Base-by-base conservation (phyloP, 2,888 invertebrate species). In the Gryllus longicercus region DNA sequence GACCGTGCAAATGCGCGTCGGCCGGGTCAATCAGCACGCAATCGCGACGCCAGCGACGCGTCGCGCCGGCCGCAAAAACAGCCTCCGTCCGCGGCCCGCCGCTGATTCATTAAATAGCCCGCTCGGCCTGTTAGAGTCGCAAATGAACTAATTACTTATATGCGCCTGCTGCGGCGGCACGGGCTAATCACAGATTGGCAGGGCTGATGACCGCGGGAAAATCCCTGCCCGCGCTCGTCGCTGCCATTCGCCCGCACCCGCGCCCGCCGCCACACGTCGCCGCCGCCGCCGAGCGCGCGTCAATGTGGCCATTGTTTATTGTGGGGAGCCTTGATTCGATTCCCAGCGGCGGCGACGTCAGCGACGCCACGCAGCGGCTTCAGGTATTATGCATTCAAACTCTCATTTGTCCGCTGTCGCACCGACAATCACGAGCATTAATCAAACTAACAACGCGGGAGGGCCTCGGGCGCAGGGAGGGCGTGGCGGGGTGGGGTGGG, bases 221-320 rank as follows among this genome's bases (percentile, higher is more conserved):
- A 38, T 38, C 38, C 38, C 38, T 38, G 38, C 38, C 0, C 8
- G 38, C 38, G 38, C 38, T 8, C 38, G 8, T 38, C 38, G 8
- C 38, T 8, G 8, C 38, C 8, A 8, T 63, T 63, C 63, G 16
- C 63, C 12, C 63, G n/a, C n/a, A 16, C 63, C 14, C 63, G 12
- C 63, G 14, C 16, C 63, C 14, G n/a, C n/a, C 63, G 16, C n/a
- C 63, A 3, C n/a, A 63, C 63, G 16, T 63, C 63, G 8, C 63
- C n/a, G 1, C 63, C n/a, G n/a, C 1, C 63, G n/a, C 12, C 63
- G 21, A 21, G 21, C 16, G 14, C 63, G n/a, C 63, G 63, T 63
- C 63, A 63, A 63, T n/a, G n/a, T n/a, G 63, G n/a, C 63, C 63
- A 63, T 63, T 63, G 63, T 63, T 63, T 63, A 63, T 63, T 63